Base-by-base conservation (phyloP, 2,113 vertebrate genomes). In the Cyrtonyx montezumae region DNA sequence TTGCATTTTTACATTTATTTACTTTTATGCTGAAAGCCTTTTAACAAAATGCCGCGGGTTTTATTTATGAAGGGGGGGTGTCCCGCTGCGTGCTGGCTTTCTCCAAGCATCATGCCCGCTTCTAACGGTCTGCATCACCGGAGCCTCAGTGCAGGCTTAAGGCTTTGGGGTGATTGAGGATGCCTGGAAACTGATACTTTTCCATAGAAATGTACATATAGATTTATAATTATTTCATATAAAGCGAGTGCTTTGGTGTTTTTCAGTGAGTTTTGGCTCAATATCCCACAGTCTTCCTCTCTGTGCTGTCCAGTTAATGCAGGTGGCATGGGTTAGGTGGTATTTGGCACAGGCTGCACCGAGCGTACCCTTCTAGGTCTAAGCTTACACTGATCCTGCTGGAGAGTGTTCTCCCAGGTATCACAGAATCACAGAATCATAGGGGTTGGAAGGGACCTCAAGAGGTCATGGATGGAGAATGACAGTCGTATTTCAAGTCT, bases 271-370 rank as follows among this genome's bases (percentile, higher is more conserved):
- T 16, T 87, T 89, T 66, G 12, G 32, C 69, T 90, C 74, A 74
- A 85, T 80, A 87, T 66, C 55, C 76, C 84, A 22, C 65, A 68
- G 40, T 87, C 37, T 88, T 77, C 77, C n/a, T 86, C 5, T 26
- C 13, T 68, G 7, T 68, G 69, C 51, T 25, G 78, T 81, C 17
- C 17, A 13, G 3, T 84, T 59, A 86, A 11, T 42, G 46, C 25
- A 32, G 7, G 58, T 69, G 9, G 61, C 26, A 25, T 20, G 34
- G 28, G 7, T 56, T 68, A 56, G 4, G 18, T 14, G 46, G 40
- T 10, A 1, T 40, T 93, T 82, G 11, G 16, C 10, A 28, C 8
- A 42, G 34, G 22, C 37, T 68, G 83, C 7, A 14, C 0, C 62
- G 55, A 67, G 16, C 2, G 10, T 83, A 37, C 18, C 11, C 62